Evolutionary conservation across 2,888 invertebrate species (phyloP), one percentile per base, ranked within the genome.

Genomic region (Scaptomyza tumidula): DNA sequence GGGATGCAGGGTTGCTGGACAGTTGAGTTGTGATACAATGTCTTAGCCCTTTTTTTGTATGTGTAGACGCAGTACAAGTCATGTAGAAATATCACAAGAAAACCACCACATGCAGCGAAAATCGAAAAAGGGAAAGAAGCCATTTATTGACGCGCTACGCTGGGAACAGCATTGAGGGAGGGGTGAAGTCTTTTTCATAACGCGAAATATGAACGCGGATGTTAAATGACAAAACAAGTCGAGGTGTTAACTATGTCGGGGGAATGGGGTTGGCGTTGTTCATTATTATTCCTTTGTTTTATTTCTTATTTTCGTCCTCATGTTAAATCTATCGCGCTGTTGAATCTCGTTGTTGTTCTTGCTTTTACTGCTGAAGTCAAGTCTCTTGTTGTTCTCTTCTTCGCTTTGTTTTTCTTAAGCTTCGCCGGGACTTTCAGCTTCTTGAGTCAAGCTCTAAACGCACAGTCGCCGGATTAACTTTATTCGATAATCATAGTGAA

Each of bases 341-440:
- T 67, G 54, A 16, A 39, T 39, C 39, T 14, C 9, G 7, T 14
- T 16, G 16, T 48, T 67, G 58, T 24, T 24, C 24, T 41, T 67
- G 58, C 46, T 64, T 55, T 71, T 52, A 60, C 67, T 71, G 61
- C 14, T 49, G 6, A 55, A 63, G 69, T 50, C 49, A 14, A 14
- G 7, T 14, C 9, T 39, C 14, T 14, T 41, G 41, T 41, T 41
- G 1, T 41, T 41, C 14, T 0, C 13, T 37, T 16, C 57, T 53
- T 70, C 68, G 63, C 46, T 72, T 74, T 84, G 70, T 80, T 86
- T 73, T 78, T 78, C 60, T 64, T 65, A 63, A 60, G 48, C 59
- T 75, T 71, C 68, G 66, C 59, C 65, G 27, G 55, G 39, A 45
- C 19, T 59, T 55, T 27, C 33, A 16, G 46, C 52, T 48, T 31